These are phyloP conservation scores for Drosophila repleta DNA, from an alignment of 1,140 invertebrate species.

Conservation along the genomic window DNA sequence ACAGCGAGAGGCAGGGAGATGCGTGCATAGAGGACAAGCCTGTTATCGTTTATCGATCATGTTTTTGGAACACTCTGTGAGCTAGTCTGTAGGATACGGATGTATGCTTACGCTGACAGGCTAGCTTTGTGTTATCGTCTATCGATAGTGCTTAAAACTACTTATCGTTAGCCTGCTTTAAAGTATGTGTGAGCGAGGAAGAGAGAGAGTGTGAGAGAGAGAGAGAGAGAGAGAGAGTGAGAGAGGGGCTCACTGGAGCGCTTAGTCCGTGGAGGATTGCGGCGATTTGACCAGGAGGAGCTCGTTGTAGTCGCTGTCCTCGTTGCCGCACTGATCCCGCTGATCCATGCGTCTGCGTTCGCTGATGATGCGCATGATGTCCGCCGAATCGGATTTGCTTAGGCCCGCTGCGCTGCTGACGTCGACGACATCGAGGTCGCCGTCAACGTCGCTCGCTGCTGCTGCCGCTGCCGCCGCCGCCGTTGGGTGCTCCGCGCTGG, in stretches of 20 bases:
- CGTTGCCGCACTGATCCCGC: conserved; percentile 70
- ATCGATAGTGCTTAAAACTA: neutral
- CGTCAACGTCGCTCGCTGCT: conserved; percentile 14
- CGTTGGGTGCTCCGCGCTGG: neutral
- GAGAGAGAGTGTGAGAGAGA: neutral
- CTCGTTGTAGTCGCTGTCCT: conserved; percentile 81
- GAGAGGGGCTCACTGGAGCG: too few relatives aligned
- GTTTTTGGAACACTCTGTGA: neutral
- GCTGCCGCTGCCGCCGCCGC: conserved; percentile 6
- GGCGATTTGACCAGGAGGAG: conserved; percentile 79
- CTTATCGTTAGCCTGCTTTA: neutral
- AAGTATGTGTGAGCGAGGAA: neutral
- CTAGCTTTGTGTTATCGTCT: neutral
- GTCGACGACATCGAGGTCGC: neutral
- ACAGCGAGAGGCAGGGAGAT: too few relatives aligned
- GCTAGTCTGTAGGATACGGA: neutral
- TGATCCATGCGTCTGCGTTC: conserved; percentile 81
- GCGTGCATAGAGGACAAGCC: too few relatives aligned
- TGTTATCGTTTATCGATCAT: too few relatives aligned
- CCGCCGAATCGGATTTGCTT: conserved; percentile 77
- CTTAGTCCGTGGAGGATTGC: conserved; percentile 76
- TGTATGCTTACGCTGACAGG: neutral
- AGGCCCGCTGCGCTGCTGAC: conserved; percentile 18
- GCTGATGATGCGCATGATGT: conserved; percentile 82
- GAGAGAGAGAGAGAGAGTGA: too few relatives aligned